Conservation (phyloP, 2,888 invertebrate genomes). For the Aphidoletes aphidimyza region DNA sequence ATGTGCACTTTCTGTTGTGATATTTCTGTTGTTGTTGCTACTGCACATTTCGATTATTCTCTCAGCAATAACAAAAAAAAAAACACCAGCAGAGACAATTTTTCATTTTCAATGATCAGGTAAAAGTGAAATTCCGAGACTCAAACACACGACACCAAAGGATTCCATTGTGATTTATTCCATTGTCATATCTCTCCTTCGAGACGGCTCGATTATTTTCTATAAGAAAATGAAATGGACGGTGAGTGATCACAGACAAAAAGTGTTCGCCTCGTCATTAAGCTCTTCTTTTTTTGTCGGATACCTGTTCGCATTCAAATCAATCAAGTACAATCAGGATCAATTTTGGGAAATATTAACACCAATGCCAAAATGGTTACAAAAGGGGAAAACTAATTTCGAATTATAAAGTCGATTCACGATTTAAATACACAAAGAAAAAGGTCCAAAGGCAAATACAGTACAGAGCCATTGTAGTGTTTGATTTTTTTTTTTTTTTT, state of each 20-base stretch:
- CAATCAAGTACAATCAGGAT: constrained; percentile 5
- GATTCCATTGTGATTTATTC: constrained; percentile 27
- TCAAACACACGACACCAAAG: background rate
- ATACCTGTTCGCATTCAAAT: background rate
- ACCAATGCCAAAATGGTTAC: background rate
- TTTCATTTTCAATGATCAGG: background rate
- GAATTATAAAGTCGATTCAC: background rate
- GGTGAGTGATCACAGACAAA: background rate
- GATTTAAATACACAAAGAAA: too few species aligned
- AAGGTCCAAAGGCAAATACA: background rate
- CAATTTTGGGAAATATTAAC: background rate
- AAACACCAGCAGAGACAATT: background rate
- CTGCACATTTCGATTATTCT: background rate
- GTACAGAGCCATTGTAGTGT: too few species aligned
- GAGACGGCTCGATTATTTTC: background rate
- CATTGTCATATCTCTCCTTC: background rate
- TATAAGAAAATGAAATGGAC: background rate
- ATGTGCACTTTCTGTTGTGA: too few species aligned
- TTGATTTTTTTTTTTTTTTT: background rate
- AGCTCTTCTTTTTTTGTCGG: background rate
- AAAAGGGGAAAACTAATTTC: background rate
- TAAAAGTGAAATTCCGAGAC: background rate
- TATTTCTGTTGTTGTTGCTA: too few species aligned
- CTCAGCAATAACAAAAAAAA: too few species aligned
- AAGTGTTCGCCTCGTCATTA: background rate